Conservation (phyloP, 1,140 invertebrate genomes). For the Phthorimaea operculella region DNA sequence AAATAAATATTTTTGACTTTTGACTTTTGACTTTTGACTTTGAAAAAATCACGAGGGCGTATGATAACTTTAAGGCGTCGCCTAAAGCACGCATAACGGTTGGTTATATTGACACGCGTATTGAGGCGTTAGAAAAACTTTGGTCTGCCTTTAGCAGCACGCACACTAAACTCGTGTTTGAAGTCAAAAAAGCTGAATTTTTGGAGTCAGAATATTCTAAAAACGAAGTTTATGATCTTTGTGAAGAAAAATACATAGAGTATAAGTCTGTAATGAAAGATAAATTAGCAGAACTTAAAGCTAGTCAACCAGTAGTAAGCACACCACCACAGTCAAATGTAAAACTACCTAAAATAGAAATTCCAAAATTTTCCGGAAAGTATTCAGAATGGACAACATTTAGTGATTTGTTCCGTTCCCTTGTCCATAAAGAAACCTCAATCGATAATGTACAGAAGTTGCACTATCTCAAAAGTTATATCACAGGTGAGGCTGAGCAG, state of each 20-base stretch:
- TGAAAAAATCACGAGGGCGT: background rate
- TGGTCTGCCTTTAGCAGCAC: background rate
- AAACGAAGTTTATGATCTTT: background rate
- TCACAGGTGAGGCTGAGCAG: slow-evolving; percentile 1
- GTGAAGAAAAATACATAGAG: background rate
- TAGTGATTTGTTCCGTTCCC: slow-evolving; percentile 1
- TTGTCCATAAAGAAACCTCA: background rate
- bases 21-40: too few species aligned
- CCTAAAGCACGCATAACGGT: background rate
- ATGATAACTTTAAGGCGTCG: background rate
- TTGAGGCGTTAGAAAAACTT: background rate
- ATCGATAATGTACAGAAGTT: slow-evolving; percentile 2
- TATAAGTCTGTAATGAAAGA: background rate
- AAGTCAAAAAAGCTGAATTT: background rate
- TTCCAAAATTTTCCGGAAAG: slow-evolving; percentile 1
- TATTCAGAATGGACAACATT: background rate
- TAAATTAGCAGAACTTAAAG: background rate
- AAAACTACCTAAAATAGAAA: background rate
- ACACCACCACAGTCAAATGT: background rate
- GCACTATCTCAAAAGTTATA: slow-evolving; percentile 3
- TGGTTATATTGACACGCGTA: background rate
- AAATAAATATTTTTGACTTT: too few species aligned
- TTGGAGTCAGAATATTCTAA: background rate
- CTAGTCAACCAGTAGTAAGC: background rate
- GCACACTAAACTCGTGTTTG: background rate